Percentiles rank a stretch among this genome's conserved stretches.
phyloP scores from a whole-genome alignment of 2,888 invertebrate genomes.

The Aproaerema taeniolella region DNA sequence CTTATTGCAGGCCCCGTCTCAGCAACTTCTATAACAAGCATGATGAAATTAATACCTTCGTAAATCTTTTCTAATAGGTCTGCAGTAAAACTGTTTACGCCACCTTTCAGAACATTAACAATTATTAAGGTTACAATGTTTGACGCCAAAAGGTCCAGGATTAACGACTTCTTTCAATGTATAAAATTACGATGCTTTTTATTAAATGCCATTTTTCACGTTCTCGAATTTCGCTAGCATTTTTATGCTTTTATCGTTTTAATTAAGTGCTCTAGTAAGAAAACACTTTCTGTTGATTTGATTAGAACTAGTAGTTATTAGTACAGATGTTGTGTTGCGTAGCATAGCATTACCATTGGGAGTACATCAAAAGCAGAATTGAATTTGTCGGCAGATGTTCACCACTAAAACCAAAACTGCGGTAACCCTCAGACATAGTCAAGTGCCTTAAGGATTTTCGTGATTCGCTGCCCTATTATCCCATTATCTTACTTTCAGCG shows the following conservation, averaged over 20 bases:
- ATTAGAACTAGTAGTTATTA: too few species aligned
- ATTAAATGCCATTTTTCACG: slow-evolving; percentile 3
- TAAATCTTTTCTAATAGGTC: background rate
- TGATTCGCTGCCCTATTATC: slow-evolving; percentile 49
- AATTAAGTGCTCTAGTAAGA: too few species aligned
- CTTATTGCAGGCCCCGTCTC: too few species aligned
- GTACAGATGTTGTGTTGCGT: too few species aligned
- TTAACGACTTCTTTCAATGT: slow-evolving; percentile 7
- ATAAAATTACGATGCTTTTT: slow-evolving; percentile 5
- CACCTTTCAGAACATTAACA: slow-evolving; percentile 6
- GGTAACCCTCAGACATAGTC: slow-evolving; percentile 42
- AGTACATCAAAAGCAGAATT: slow-evolving; percentile 29
- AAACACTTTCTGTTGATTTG: too few species aligned
- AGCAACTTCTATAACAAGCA: too few species aligned
- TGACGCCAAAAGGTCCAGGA: slow-evolving; percentile 6
- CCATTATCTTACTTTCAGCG: slow-evolving; percentile 41
- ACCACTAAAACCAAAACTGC: slow-evolving; percentile 38
- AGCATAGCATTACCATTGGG: too few species aligned
- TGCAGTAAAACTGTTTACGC: background rate
- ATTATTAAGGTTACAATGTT: slow-evolving; percentile 10
- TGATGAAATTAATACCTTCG: too few species aligned
- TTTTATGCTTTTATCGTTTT: too few species aligned
- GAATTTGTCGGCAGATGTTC: slow-evolving; percentile 33
- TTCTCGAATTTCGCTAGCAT: background rate
- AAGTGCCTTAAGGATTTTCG: slow-evolving; percentile 39